Evolutionary conservation across 2,113 vertebrate genomes (phyloP).

Genomic region (Peromyscus leucopus): DNA sequence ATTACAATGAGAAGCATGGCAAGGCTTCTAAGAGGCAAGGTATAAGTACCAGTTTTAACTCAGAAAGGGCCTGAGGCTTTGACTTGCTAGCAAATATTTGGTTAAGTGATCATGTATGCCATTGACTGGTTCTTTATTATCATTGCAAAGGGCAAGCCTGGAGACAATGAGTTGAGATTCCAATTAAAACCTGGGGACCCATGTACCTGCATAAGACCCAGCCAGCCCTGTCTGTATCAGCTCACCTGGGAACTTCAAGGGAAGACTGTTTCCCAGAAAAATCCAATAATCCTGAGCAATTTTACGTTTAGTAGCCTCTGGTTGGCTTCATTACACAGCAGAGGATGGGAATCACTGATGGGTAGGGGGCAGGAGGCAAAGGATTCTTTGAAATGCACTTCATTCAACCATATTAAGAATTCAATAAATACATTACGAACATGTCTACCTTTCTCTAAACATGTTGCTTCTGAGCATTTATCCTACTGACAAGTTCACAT

Average conservation of each 20-base stretch:
- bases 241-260: background rate
- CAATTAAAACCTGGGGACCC: background rate
- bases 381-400: background rate
- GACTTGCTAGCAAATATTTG: background rate
- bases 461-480: background rate
- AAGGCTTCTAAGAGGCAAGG: background rate
- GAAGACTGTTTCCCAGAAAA: background rate
- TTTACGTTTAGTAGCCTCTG: background rate
- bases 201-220: background rate
- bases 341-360: background rate
- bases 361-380: background rate
- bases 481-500: background rate
- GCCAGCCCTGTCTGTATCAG: background rate
- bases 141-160: background rate
- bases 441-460: background rate
- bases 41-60: background rate
- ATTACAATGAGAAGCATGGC: slow-evolving; percentile 4
- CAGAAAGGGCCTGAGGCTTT: background rate
- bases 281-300: background rate
- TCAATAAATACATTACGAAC: background rate
- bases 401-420: background rate
- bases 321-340: background rate
- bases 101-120: background rate
- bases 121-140: background rate
- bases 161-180: slow-evolving; percentile 9